These are phyloP conservation scores for Trididemnum nubilum DNA, from an alignment of 23 tunicate genomes.

Conservation along the genomic window DNA sequence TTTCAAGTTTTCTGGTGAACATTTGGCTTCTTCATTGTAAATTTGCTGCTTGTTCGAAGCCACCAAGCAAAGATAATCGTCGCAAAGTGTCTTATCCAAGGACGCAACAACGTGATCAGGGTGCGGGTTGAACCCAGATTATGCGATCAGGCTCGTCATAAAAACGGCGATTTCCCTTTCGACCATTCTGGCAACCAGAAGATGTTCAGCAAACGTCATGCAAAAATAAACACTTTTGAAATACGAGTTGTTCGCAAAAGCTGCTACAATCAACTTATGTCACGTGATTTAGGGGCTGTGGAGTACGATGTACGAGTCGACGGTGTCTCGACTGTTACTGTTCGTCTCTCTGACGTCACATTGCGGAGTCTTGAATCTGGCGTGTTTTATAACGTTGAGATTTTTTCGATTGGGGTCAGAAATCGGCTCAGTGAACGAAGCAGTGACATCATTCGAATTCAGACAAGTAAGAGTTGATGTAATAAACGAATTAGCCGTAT, in stretches of 20 bases:
- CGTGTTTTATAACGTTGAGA: constrained; percentile 38
- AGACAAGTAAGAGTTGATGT: constrained; percentile 41
- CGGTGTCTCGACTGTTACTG: background rate
- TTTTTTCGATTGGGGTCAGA: constrained; percentile 33
- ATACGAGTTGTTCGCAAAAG: no score
- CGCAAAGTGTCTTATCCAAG: no score
- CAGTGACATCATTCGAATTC: constrained; percentile 49
- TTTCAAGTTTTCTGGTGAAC: no score
- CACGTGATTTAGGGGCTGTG: background rate
- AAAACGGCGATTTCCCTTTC: background rate
- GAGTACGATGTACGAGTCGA: background rate
- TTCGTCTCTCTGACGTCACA: background rate
- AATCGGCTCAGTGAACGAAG: constrained; percentile 28
- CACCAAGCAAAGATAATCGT: no score
- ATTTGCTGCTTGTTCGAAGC: background rate
- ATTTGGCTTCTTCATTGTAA: background rate
- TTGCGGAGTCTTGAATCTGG: constrained; percentile 28
- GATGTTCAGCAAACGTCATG: no score
- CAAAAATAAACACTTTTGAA: no score
- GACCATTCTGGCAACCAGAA: no score
- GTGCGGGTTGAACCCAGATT: no score
- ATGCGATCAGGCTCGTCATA: no score
- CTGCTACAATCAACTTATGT: background rate
- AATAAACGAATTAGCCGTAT: background rate
- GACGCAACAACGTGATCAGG: no score